phyloP scores from a whole-genome alignment of 2,113 vertebrate species.

The Junco hyemalis region DNA sequence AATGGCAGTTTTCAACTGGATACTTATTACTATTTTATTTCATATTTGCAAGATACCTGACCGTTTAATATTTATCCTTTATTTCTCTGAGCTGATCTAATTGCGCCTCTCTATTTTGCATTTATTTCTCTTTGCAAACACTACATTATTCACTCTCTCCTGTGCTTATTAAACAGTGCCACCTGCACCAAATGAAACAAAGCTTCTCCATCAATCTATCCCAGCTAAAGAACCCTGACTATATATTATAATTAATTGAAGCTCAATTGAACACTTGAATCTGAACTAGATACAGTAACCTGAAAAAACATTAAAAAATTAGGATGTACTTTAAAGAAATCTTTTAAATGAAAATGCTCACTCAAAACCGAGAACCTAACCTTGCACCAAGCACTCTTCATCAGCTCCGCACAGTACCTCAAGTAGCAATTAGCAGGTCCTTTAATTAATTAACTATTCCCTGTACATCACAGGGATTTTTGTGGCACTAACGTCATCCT shows the following conservation, averaged over 20 bases:
- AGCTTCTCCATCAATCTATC: conserved; percentile 75
- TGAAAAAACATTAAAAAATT: conserved; percentile 67
- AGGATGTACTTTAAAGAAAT: conserved; percentile 72
- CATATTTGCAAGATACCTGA: conserved; percentile 70
- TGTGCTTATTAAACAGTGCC: conserved; percentile 83
- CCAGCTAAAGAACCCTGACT: conserved; percentile 72
- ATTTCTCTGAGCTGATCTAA: conserved; percentile 74
- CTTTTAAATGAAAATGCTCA: conserved; percentile 69
- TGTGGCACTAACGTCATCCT: conserved; percentile 71
- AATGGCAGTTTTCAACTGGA: conserved; percentile 46
- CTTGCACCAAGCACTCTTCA: conserved; percentile 70
- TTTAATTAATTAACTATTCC: conserved; percentile 81
- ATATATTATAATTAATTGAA: conserved; percentile 80
- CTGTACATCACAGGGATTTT: conserved; percentile 74
- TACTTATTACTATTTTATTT: conserved; percentile 52
- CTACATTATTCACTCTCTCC: conserved; percentile 80
- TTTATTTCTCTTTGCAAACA: conserved; percentile 80
- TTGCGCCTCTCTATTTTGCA: conserved; percentile 80
- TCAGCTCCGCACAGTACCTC: conserved; percentile 72
- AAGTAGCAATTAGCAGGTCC: conserved; percentile 80
- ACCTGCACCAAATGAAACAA: conserved; percentile 82
- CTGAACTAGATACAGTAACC: conserved; percentile 66
- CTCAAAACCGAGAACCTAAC: conserved; percentile 69
- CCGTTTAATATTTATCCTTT: conserved; percentile 74
- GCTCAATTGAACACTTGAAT: conserved; percentile 75